Evolutionary conservation across 2,888 invertebrate genomes (phyloP).

Genomic region (Tetranychus truncatus): DNA sequence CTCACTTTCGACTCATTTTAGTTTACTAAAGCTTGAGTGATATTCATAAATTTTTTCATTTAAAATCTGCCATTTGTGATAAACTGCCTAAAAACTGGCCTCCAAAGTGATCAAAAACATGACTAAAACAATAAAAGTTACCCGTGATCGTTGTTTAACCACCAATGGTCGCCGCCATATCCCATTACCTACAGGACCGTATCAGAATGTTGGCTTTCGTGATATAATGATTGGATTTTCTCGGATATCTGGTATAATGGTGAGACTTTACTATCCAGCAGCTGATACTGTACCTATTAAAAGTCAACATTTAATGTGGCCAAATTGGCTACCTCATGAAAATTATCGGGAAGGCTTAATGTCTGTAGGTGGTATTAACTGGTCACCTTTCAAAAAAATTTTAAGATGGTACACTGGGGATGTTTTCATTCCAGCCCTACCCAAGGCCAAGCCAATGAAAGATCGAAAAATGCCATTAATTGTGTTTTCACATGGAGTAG

Average conservation of each 20-base stretch:
- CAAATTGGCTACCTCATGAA: conserved; percentile 26
- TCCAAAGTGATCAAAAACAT: neutral
- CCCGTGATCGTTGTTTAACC: conserved; percentile 15
- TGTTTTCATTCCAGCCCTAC: conserved; percentile 38
- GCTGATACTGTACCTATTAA: conserved; percentile 12
- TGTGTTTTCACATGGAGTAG: conserved; percentile 47
- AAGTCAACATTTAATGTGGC: conserved; percentile 18
- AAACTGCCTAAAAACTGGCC: neutral
- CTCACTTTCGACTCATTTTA: neutral
- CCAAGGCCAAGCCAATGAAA: conserved; percentile 35
- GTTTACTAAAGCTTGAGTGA: neutral
- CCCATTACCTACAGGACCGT: conserved; percentile 25
- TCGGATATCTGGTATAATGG: conserved; percentile 22
- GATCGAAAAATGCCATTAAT: conserved; percentile 36
- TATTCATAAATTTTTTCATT: neutral
- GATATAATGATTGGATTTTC: conserved; percentile 25
- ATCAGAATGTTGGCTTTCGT: conserved; percentile 23
- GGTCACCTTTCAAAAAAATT: conserved; percentile 20
- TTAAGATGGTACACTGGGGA: conserved; percentile 26
- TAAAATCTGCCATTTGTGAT: neutral
- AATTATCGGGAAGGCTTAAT: conserved; percentile 24
- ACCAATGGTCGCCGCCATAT: conserved; percentile 23
- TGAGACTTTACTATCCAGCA: conserved; percentile 21
- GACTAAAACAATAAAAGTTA: neutral
- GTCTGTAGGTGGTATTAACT: conserved; percentile 23